Percentiles rank a stretch among this genome's conserved stretches.
phyloP scores from a whole-genome alignment of 2,113 vertebrate genomes.

The Gasterosteus aculeatus region DNA sequence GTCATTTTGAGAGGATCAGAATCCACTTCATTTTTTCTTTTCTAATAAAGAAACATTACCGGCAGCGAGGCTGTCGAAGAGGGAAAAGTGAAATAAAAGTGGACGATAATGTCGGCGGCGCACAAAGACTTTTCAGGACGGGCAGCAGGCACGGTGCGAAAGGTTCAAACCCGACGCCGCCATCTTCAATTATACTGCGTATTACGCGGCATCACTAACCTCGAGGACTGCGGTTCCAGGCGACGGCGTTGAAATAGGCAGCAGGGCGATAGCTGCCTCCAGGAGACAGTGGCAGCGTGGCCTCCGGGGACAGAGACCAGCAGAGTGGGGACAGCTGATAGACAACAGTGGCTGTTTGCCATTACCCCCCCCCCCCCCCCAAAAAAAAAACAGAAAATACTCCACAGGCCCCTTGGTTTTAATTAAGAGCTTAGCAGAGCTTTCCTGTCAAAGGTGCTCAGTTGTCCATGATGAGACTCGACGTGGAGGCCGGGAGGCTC shows the following conservation, averaged over 20 bases:
- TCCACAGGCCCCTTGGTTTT: constrained; percentile 45
- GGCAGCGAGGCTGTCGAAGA: neutral
- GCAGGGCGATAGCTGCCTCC: constrained; percentile 8
- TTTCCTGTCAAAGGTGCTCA: constrained; percentile 58
- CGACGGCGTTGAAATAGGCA: constrained; percentile 20
- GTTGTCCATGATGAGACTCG: constrained; percentile 30
- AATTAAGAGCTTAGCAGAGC: constrained; percentile 48
- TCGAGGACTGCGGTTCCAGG: constrained; percentile 22
- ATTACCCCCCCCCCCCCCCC: constrained; percentile 9
- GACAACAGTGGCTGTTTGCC: constrained; percentile 35
- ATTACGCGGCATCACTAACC: constrained; percentile 30
- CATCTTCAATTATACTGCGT: constrained; percentile 33
- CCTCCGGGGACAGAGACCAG: constrained; percentile 22
- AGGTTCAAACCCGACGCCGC: constrained; percentile 25
- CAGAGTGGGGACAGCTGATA: constrained; percentile 40
- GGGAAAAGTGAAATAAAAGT: neutral
- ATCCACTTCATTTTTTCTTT: neutral
- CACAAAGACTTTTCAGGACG: neutral
- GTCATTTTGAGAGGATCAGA: constrained; percentile 2
- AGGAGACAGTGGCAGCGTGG: constrained; percentile 10
- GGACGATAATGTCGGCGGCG: no score
- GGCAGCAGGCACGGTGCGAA: constrained; percentile 4
- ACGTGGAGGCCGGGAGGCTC: constrained; percentile 19
- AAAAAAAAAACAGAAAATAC: constrained; percentile 1
- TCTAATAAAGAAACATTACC: neutral